These are phyloP conservation scores for Daphoenositta chrysoptera DNA, from an alignment of 2,113 vertebrate genomes.

Conservation along the genomic window DNA sequence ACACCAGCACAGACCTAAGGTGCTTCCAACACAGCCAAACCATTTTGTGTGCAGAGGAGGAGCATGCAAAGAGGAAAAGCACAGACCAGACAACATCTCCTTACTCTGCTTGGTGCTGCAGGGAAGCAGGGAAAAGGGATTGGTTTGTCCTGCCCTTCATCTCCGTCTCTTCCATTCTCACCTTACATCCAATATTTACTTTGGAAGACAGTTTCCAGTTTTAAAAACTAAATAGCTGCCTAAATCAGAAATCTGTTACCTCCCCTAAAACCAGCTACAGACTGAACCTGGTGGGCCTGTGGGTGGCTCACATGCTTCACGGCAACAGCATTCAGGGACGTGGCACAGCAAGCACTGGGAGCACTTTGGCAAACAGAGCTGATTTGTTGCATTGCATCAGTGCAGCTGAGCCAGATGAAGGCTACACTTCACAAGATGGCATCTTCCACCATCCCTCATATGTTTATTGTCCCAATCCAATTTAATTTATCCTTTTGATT, in stretches of 20 bases:
- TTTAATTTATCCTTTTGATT: background rate
- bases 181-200: background rate
- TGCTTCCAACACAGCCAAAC: background rate
- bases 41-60: background rate
- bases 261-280: background rate
- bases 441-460: background rate
- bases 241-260: background rate
- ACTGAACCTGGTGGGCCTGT: rapidly evolving
- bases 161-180: background rate
- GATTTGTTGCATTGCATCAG: background rate
- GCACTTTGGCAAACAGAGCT: background rate
- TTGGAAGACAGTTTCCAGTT: background rate
- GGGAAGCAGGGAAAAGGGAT: background rate
- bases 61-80: background rate
- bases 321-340: background rate
- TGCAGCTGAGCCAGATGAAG: background rate
- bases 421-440: background rate
- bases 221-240: background rate
- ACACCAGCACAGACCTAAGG: background rate
- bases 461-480: background rate
- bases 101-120: background rate
- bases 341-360: background rate
- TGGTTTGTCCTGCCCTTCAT: background rate
- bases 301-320: background rate
- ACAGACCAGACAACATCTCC: background rate